Evolutionary conservation across 2,113 vertebrate genomes (phyloP).

Genomic region (Zootoca vivipara): DNA sequence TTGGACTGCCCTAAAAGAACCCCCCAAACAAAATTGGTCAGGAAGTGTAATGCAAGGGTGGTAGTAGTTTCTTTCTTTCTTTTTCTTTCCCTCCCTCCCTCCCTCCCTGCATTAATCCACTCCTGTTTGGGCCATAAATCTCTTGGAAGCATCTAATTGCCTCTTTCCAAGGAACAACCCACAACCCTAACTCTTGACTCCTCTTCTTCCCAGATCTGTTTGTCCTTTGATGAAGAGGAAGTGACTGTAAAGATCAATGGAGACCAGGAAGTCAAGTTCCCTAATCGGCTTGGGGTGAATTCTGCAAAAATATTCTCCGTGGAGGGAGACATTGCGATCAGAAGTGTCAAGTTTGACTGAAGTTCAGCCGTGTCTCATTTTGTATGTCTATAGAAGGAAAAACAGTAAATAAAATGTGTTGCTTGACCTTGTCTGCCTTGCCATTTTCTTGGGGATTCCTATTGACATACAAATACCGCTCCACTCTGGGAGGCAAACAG

Average conservation of each 20-base stretch:
- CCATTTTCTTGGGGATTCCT: neutral
- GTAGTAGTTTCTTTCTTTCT: neutral
- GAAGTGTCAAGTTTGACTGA: neutral
- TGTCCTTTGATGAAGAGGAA: neutral
- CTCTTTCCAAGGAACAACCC: neutral
- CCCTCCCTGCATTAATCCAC: neutral
- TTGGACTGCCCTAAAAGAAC: neutral
- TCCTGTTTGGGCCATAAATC: neutral
- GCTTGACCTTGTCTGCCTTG: neutral
- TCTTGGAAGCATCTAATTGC: neutral
- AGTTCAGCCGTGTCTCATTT: neutral
- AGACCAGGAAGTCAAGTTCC: neutral
- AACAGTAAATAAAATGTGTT: conserved; percentile 1
- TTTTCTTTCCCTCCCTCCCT: no score
- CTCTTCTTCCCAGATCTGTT: neutral
- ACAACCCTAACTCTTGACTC: neutral
- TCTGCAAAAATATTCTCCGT: neutral
- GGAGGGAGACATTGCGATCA: neutral
- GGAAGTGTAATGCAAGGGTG: neutral
- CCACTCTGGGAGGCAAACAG: no score
- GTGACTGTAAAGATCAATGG: neutral
- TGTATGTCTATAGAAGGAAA: neutral
- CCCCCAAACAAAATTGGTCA: neutral
- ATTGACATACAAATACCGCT: neutral
- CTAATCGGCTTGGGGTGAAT: neutral